phyloP scores from a whole-genome alignment of 2,113 vertebrate genomes.

The Benitochromis conjunctus region DNA sequence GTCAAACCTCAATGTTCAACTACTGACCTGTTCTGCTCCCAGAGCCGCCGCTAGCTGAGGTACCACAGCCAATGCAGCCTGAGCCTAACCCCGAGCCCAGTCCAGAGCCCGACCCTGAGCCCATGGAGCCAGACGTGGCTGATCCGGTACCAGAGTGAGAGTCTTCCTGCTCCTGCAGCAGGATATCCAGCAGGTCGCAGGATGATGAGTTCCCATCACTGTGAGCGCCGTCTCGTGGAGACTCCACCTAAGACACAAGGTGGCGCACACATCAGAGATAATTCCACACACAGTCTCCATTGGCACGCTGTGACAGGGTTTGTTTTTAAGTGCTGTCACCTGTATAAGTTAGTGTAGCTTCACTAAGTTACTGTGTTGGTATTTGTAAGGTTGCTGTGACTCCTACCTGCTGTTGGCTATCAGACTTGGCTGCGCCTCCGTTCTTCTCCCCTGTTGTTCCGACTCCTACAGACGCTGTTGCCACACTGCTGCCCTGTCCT shows the following conservation, averaged over 20 bases:
- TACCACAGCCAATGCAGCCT: slow-evolving; percentile 75
- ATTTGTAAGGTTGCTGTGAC: neutral
- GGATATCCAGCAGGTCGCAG: slow-evolving; percentile 82
- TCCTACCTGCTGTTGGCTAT: slow-evolving; percentile 73
- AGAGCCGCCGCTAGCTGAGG: slow-evolving; percentile 67
- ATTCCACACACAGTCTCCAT: neutral
- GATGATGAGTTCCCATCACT: slow-evolving; percentile 82
- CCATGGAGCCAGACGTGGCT: slow-evolving; percentile 75
- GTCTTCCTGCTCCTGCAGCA: slow-evolving; percentile 85
- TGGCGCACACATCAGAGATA: neutral
- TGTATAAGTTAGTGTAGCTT: rapidly evolving
- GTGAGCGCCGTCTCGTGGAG: slow-evolving; percentile 46
- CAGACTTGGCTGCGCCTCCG: slow-evolving; percentile 19
- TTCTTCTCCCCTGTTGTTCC: slow-evolving; percentile 42
- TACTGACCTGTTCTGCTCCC: slow-evolving; percentile 82
- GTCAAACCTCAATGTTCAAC: neutral
- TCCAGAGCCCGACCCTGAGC: slow-evolving; percentile 59
- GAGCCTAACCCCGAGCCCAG: slow-evolving; percentile 57
- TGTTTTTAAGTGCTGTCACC: neutral
- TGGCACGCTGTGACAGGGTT: rapidly evolving
- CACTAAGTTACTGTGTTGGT: neutral
- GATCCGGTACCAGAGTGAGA: slow-evolving; percentile 83
- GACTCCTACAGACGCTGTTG: neutral
- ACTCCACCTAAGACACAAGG: slow-evolving; percentile 48
- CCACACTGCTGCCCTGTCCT: slow-evolving; percentile 21